These are phyloP conservation scores for Acanthosepion pharaonis DNA, from an alignment of 2,888 invertebrate genomes.

Conservation along the genomic window DNA sequence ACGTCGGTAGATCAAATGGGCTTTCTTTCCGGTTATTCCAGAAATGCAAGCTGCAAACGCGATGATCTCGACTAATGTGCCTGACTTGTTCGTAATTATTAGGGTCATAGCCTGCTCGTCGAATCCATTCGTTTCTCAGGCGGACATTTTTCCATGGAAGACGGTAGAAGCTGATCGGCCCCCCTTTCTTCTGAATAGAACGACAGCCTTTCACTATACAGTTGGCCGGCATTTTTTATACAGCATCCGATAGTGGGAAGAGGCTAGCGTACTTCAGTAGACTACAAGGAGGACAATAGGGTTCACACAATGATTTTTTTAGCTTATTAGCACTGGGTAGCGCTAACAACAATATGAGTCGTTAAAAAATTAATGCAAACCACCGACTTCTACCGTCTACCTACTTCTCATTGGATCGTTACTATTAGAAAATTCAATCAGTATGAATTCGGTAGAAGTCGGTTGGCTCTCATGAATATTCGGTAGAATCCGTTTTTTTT, in stretches of 20 bases:
- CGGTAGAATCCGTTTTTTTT: not conserved
- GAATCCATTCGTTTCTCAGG: constrained; percentile 43
- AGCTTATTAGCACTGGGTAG: not conserved
- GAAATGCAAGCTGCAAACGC: constrained; percentile 34
- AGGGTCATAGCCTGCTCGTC: constrained; percentile 39
- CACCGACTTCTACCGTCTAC: constrained; percentile 46
- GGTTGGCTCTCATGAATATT: not conserved
- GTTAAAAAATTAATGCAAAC: constrained; percentile 33
- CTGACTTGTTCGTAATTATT: constrained; percentile 38
- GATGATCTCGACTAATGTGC: constrained; percentile 40
- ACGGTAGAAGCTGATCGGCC: constrained; percentile 47
- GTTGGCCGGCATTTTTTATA: constrained; percentile 40
- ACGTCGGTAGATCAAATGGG: constrained; percentile 37
- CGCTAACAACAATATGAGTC: constrained; percentile 12
- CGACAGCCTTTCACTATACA: constrained; percentile 46
- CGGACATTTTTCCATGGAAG: constrained; percentile 45
- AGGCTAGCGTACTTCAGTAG: constrained; percentile 40
- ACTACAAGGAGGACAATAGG: not conserved
- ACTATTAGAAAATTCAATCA: not conserved
- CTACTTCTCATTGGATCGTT: constrained; percentile 41
- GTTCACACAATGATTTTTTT: constrained; percentile 34
- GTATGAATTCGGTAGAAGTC: not conserved
- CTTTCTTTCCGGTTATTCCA: constrained; percentile 45
- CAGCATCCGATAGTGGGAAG: constrained; percentile 25
- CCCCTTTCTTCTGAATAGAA: constrained; percentile 46